Evolutionary conservation across 2,113 vertebrate species (phyloP).

Genomic region (Clarias macrocephalus): DNA sequence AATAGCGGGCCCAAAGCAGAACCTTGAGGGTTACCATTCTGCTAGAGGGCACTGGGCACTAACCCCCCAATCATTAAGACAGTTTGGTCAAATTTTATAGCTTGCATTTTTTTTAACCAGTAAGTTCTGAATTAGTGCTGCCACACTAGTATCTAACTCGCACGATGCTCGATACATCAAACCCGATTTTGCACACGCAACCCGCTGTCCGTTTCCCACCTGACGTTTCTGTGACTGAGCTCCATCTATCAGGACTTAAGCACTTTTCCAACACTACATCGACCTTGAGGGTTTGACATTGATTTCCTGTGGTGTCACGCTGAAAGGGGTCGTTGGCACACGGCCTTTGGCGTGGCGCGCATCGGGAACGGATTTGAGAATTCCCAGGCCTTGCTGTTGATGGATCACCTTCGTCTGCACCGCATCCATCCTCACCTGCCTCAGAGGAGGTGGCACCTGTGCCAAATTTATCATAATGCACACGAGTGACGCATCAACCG

Average conservation of each 20-base stretch:
- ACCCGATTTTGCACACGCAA: not conserved
- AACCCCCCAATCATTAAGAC: not conserved
- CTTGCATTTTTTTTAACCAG: not conserved
- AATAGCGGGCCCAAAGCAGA: not conserved
- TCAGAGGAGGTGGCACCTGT: slow-evolving; percentile 83
- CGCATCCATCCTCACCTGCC: slow-evolving; percentile 87
- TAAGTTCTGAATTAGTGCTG: not conserved
- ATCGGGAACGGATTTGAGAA: slow-evolving; percentile 93
- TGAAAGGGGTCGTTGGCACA: slow-evolving; percentile 89
- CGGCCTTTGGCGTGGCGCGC: slow-evolving; percentile 83
- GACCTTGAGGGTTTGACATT: slow-evolving; percentile 95
- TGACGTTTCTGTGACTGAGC: slow-evolving; percentile 78
- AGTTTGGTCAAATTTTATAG: not conserved
- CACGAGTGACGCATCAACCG: slow-evolving; percentile 63
- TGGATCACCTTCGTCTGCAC: slow-evolving; percentile 82
- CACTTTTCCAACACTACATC: slow-evolving; percentile 98
- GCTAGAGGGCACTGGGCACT: not conserved
- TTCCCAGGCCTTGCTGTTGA: slow-evolving; percentile 86
- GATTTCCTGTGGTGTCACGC: slow-evolving; percentile 91
- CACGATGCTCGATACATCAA: not conserved
- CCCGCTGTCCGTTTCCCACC: slow-evolving; percentile 81
- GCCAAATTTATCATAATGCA: slow-evolving; percentile 88
- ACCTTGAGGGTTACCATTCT: not conserved
- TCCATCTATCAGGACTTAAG: slow-evolving; percentile 92
- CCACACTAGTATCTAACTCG: too few relatives aligned